phyloP scores from a whole-genome alignment of 2,888 invertebrate species.

The Melipona bicolor region DNA sequence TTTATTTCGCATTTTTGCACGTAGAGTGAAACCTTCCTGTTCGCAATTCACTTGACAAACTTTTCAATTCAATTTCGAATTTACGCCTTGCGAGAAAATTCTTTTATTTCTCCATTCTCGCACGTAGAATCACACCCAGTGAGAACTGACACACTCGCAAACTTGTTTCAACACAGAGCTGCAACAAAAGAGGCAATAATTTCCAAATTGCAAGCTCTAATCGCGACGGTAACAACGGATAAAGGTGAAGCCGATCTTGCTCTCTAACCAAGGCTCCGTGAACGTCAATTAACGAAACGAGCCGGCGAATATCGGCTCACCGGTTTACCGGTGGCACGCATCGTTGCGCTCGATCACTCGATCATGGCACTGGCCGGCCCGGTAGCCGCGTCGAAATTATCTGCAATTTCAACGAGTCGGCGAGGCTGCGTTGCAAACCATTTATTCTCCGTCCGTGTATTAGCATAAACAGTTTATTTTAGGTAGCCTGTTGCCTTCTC shows the following conservation, averaged over 20 bases:
- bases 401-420: constrained; percentile 34
- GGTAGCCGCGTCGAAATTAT: constrained; percentile 52
- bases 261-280: constrained; percentile 17
- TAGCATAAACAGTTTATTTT: constrained; percentile 68
- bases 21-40: too few species aligned
- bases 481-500: constrained; percentile 30
- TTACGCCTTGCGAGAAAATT: too few species aligned
- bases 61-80: too few species aligned
- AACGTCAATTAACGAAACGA: constrained; percentile 33
- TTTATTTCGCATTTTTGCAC: too few species aligned
- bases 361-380: constrained; percentile 14
- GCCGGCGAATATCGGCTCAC: constrained; percentile 20
- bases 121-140: too few species aligned
- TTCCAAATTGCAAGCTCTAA: not conserved
- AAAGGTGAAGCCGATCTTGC: constrained; percentile 4
- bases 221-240: not conserved
- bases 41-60: too few species aligned
- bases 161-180: too few species aligned
- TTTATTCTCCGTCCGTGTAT: constrained; percentile 57
- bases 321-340: constrained; percentile 29
- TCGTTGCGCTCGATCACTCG: constrained; percentile 54
- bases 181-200: not conserved
- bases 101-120: too few species aligned
- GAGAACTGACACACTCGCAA: too few species aligned
- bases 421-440: constrained; percentile 48